Percentiles rank a stretch among this genome's conserved stretches.
Conservation (phyloP, 2,888 invertebrate species). For the Athetis lepigone region DNA sequence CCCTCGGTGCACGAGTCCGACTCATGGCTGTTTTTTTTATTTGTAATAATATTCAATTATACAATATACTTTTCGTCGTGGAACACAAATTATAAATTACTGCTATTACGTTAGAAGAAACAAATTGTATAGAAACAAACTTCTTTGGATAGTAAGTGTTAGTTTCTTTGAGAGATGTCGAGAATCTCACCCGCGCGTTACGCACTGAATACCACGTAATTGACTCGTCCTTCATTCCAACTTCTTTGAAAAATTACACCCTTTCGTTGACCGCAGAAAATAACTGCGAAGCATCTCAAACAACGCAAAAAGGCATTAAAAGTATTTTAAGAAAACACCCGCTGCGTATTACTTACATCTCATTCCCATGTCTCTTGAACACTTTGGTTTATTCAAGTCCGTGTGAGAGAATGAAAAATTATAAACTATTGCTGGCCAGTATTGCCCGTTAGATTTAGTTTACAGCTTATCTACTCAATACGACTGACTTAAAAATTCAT, state of each 20-base stretch:
- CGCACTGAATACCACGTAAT: conserved; percentile 80
- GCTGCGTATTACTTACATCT: conserved; percentile 34
- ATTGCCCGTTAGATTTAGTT: conserved; percentile 32
- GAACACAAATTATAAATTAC: too few relatives aligned
- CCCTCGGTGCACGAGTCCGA: too few relatives aligned
- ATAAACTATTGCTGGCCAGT: conserved; percentile 56
- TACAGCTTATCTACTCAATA: conserved; percentile 1
- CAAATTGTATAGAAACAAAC: conserved; percentile 37
- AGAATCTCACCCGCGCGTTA: conserved; percentile 73
- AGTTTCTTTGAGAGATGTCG: conserved; percentile 66
- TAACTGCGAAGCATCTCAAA: conserved; percentile 52
- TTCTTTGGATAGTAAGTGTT: conserved; percentile 46
- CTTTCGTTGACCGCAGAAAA: conserved; percentile 71
- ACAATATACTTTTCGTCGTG: too few relatives aligned
- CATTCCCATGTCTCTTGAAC: conserved; percentile 52
- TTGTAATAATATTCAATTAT: too few relatives aligned
- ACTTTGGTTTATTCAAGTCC: conserved; percentile 71
- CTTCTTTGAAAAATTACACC: conserved; percentile 75
- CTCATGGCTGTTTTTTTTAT: too few relatives aligned
- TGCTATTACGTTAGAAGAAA: background rate
- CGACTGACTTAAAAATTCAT: conserved; percentile 15
- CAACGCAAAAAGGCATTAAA: conserved; percentile 35
- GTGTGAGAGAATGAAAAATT: conserved; percentile 64
- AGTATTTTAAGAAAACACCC: conserved; percentile 28
- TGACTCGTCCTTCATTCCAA: conserved; percentile 72